Conservation (phyloP, 23 tunicate species). For the Aplidium turbinatum region DNA sequence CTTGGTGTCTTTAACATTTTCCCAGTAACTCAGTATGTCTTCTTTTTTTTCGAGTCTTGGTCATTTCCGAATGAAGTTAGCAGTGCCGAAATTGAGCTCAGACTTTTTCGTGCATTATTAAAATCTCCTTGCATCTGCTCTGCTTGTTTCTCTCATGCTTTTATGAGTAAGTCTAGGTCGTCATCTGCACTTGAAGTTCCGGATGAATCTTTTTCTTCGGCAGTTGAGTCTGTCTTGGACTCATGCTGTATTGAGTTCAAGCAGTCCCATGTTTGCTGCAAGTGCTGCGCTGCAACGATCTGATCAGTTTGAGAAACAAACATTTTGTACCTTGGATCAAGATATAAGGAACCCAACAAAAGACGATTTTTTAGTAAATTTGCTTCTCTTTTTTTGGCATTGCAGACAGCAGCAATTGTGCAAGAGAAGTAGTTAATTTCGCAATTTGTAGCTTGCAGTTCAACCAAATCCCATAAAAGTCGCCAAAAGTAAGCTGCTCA, state of each 20-base stretch:
- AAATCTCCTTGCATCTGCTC: too few species aligned
- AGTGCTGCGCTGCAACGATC: too few species aligned
- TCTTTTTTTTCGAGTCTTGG: neutral
- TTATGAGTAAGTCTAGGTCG: too few species aligned
- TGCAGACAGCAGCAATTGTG: neutral
- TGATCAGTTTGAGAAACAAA: neutral
- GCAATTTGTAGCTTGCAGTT: conserved; percentile 1
- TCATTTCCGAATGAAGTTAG: neutral
- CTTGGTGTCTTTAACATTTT: too few species aligned
- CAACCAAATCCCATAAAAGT: conserved; percentile 7
- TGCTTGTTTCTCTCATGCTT: too few species aligned
- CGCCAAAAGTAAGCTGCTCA: conserved; percentile 20
- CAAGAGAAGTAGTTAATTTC: neutral
- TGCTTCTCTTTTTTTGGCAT: neutral
- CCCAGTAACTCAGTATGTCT: too few species aligned
- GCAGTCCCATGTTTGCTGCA: neutral
- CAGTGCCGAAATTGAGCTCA: too few species aligned
- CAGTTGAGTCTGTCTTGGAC: too few species aligned
- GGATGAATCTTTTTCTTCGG: too few species aligned
- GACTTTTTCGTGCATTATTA: too few species aligned
- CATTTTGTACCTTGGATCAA: conserved; percentile 18
- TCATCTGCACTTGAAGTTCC: too few species aligned
- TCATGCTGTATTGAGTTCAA: too few species aligned
- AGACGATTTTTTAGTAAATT: neutral
- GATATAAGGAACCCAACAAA: conserved; percentile 2